Evolutionary conservation across 1,140 invertebrate species (phyloP).

Genomic region (Drepana arcuata): DNA sequence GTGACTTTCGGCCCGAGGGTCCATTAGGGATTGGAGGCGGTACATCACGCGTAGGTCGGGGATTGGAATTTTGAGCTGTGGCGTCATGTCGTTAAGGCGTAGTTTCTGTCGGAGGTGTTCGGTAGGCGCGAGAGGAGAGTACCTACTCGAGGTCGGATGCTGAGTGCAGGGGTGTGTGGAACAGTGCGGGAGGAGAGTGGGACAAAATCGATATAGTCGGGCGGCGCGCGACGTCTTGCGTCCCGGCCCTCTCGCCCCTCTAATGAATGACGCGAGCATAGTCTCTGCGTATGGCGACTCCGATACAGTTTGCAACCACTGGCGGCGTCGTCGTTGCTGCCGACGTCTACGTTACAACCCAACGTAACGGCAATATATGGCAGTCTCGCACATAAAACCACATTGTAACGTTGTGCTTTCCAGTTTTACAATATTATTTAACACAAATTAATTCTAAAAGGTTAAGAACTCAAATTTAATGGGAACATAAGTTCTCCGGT

Average conservation of each 20-base stretch:
- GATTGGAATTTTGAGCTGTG: conserved; percentile 62
- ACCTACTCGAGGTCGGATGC: conserved; percentile 67
- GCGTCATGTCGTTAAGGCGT: conserved; percentile 61
- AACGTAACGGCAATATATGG: no score
- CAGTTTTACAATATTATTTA: no score
- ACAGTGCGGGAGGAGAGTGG: conserved; percentile 48
- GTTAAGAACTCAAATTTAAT: no score
- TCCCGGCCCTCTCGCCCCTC: conserved; percentile 40
- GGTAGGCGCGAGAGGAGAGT: conserved; percentile 55
- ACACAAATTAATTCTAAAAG: no score
- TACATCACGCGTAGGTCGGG: conserved; percentile 20
- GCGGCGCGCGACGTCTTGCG: conserved; percentile 62
- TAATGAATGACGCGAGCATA: conserved; percentile 67
- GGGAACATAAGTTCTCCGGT: no score
- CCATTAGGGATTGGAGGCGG: conserved; percentile 46
- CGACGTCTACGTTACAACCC: no score
- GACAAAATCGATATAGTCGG: conserved; percentile 68
- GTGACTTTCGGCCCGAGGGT: conserved; percentile 62
- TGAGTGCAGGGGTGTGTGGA: conserved; percentile 53
- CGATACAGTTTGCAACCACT: conserved; percentile 41
- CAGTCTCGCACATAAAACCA: no score
- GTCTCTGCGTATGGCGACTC: conserved; percentile 61
- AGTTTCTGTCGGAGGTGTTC: conserved; percentile 62
- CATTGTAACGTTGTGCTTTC: no score
- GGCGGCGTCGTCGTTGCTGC: no score